Percentiles rank a stretch among this genome's conserved stretches.
These are phyloP conservation scores for Hippopotamus amphibius DNA, from an alignment of 2,113 vertebrate species.

Conservation along the genomic window DNA sequence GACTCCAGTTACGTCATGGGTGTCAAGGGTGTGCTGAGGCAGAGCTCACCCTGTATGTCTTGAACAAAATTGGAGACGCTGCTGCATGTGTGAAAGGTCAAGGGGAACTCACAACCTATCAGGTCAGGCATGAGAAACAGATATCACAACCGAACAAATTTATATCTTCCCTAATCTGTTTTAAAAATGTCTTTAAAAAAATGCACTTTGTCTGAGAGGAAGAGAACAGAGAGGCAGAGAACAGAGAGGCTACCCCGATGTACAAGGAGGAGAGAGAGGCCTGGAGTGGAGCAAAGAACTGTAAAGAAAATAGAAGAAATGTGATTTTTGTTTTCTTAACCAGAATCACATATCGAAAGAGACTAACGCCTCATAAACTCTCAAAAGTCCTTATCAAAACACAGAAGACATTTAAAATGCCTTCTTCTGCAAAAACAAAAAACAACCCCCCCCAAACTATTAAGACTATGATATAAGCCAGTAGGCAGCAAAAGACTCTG, in stretches of 20 bases:
- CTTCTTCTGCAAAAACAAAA: not conserved
- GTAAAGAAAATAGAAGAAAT: not conserved
- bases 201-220: not conserved
- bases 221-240: conserved; percentile 12
- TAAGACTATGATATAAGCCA: conserved; percentile 53
- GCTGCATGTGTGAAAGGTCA: not conserved
- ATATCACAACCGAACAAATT: not conserved
- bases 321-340: conserved; percentile 31
- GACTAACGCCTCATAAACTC: conserved; percentile 20
- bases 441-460: not conserved
- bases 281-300: not conserved
- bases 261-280: not conserved
- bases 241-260: not conserved
- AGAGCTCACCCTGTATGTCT: not conserved
- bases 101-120: not conserved
- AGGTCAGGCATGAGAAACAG: not conserved
- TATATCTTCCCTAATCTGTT: not conserved
- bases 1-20: not conserved
- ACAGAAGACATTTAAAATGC: conserved; percentile 52
- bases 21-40: not conserved
- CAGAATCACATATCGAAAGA: not conserved
- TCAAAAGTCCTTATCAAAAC: conserved; percentile 48
- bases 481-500: conserved; percentile 65
- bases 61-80: not conserved
- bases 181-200: not conserved